Evolutionary conservation across 1,140 invertebrate genomes (phyloP), one percentile per base, ranked within the genome.

Genomic region (Lamellibrachia luymesi): DNA sequence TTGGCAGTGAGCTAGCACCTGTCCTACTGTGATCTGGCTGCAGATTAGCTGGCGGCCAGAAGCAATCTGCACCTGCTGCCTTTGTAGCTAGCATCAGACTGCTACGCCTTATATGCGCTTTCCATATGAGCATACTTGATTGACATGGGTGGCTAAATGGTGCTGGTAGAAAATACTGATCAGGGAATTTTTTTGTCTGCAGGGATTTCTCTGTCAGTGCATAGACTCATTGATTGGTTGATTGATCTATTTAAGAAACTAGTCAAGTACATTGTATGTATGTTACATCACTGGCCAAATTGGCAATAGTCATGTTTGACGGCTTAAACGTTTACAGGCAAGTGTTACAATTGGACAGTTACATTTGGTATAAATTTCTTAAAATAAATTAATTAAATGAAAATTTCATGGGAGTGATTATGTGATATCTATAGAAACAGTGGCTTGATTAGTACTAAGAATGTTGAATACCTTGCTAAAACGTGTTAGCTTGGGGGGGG

Each of bases 31-130:
- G 64, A 80, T 80, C 64, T 80, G 64, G 64, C 64, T 80, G 64
- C 64, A 80, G 64, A 80, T 80, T 80, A 80, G 64, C 64, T 80
- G 64, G 64, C 64, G 64, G 64, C 64, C 64, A 80, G 64, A 80
- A 80, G 64, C 64, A 80, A 80, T 80, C 64, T 80, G 64, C 64
- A 80, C 64, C 64, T 80, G 64, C 64, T 80, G 64, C 64, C 64
- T 80, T 22, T 80, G 64, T 80, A 22, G 64, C 64, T 80, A 22
- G 64, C 64, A 80, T 80, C 25, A 80, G 25, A 80, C 64, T 80
- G 64, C 64, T 80, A 80, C 64, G 64, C 64, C 8, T 8, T 80
- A 80, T 22, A 80, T 80, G 64, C 13, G 17, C 64, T 22, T 4
- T 4, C 64, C 64, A 4, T 80, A 80, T 80, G 64, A 80, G 17